A percentile compares a stretch with the other conserved stretches of the same genome.
These are phyloP conservation scores for Ispidina picta DNA, from an alignment of 2,797 vertebrate species.

Conservation along the genomic window DNA sequence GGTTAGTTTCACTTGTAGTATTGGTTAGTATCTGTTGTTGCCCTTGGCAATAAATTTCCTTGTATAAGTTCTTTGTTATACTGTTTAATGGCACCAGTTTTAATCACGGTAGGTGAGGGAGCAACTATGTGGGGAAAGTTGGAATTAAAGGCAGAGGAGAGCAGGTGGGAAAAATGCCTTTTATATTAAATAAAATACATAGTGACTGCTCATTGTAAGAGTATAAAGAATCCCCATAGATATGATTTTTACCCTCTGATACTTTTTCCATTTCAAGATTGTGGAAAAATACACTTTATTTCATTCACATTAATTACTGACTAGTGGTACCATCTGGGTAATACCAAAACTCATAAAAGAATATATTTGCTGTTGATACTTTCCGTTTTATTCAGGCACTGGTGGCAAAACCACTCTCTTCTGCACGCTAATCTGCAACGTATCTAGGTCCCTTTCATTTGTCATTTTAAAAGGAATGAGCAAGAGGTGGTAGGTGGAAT, in stretches of 20 bases:
- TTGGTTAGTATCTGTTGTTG: neutral
- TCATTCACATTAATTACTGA: neutral
- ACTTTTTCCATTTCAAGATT: neutral
- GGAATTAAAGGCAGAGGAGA: neutral
- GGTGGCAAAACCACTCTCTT: neutral
- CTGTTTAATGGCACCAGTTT: neutral
- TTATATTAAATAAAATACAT: neutral
- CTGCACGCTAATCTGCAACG: neutral
- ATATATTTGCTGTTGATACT: neutral
- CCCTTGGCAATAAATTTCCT: constrained; percentile 5
- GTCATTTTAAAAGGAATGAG: neutral
- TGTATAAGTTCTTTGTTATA: neutral
- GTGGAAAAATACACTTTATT: neutral
- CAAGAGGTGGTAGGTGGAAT: neutral
- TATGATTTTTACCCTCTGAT: neutral
- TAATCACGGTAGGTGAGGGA: neutral
- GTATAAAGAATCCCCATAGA: neutral
- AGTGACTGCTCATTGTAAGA: neutral
- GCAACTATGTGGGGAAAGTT: neutral
- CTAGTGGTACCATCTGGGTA: neutral
- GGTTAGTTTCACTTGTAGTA: constrained; percentile 37
- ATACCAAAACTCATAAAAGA: neutral
- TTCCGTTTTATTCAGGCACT: neutral
- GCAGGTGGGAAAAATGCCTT: neutral
- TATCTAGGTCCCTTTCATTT: neutral